Conservation (phyloP, 2,888 invertebrate species). For the Spilarctia lutea region DNA sequence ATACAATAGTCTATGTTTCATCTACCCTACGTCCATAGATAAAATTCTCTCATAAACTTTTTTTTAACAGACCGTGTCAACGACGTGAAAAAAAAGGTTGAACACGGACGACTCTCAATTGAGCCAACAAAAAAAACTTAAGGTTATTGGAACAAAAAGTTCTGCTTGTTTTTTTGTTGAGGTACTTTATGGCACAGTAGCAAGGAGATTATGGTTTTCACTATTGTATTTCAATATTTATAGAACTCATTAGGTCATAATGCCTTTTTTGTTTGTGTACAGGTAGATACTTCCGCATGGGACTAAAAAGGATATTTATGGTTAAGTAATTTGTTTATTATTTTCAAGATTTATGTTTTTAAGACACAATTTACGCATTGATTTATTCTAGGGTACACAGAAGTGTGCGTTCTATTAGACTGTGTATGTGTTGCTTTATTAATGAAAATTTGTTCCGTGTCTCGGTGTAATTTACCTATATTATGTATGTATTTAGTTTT, state of each 20-base stretch:
- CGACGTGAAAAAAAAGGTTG: constrained; percentile 47
- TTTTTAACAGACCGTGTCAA: constrained; percentile 51
- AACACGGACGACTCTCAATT: constrained; percentile 54
- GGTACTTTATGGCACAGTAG: constrained; percentile 23
- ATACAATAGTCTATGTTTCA: not conserved
- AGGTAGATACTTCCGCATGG: not conserved
- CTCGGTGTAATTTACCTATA: not conserved
- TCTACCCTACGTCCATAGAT: not conserved
- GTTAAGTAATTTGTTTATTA: not conserved
- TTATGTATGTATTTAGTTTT: too few relatives aligned
- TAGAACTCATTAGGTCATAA: constrained; percentile 26
- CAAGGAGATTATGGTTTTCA: constrained; percentile 18
- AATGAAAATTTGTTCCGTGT: not conserved
- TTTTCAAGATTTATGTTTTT: not conserved
- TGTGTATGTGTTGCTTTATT: not conserved
- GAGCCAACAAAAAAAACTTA: constrained; percentile 52
- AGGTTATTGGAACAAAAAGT: constrained; percentile 43
- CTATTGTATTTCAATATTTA: constrained; percentile 15
- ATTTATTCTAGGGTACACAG: not conserved
- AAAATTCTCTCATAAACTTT: constrained; percentile 22
- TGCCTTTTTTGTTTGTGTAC: not conserved
- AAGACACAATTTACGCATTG: not conserved
- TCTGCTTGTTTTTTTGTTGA: constrained; percentile 1
- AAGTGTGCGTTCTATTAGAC: too few relatives aligned
- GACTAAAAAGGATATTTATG: not conserved